phyloP scores from a whole-genome alignment of 2,113 vertebrate species.

The Fregetta grallaria region DNA sequence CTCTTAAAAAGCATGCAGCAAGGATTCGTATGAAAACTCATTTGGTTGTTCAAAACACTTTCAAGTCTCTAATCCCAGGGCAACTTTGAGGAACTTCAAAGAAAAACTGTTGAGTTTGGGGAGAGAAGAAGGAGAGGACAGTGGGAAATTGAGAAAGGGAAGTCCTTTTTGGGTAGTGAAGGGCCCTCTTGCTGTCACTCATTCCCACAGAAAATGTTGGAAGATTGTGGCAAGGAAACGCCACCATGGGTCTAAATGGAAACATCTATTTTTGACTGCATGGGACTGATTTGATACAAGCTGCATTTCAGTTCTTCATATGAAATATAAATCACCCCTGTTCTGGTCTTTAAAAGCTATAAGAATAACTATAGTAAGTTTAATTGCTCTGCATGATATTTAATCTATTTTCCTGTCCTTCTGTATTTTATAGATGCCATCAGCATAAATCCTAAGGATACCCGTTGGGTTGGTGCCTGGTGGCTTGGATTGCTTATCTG shows the following conservation, averaged over 20 bases:
- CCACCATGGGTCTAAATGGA: not conserved
- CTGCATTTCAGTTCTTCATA: not conserved
- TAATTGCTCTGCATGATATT: not conserved
- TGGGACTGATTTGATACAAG: not conserved
- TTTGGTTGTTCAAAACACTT: not conserved
- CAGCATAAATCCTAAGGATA: conserved; percentile 84
- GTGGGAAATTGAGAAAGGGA: not conserved
- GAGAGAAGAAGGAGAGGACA: not conserved
- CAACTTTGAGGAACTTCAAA: not conserved
- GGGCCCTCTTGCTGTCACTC: not conserved
- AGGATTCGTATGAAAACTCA: not conserved
- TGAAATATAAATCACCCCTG: not conserved
- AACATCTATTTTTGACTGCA: not conserved
- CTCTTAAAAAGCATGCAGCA: not conserved
- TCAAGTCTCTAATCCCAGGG: not conserved
- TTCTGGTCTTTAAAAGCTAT: not conserved
- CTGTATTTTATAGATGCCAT: conserved; percentile 75
- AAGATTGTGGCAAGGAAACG: not conserved
- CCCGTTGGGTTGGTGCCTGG: conserved; percentile 96
- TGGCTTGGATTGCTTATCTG: conserved; percentile 87
- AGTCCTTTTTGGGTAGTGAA: not conserved
- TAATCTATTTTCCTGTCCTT: not conserved
- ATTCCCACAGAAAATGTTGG: not conserved
- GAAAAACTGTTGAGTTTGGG: not conserved
- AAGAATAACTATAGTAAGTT: not conserved